Evolutionary conservation across 2,113 vertebrate species (phyloP), one percentile per base, ranked within the genome.

Genomic region (Antigone vipio): DNA sequence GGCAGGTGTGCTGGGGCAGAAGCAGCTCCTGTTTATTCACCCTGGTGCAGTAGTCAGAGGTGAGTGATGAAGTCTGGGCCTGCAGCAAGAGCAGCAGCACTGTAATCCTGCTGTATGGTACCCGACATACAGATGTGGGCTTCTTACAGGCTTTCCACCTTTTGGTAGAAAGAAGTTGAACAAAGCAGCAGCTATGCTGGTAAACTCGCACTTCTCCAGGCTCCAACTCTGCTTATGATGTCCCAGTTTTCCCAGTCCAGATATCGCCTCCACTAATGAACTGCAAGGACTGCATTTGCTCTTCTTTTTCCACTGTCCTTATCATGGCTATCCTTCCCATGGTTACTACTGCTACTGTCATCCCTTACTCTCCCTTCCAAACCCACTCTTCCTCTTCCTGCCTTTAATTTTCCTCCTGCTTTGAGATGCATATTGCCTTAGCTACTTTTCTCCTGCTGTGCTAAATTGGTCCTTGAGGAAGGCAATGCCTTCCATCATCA

Each of bases 391-490:
- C 71, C 53, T 89, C 58, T 58, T 82, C 83, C 62, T 93, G 73
- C 74, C 89, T 85, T 93, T 94, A 89, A 91, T 97, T 94, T 96
- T 82, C 66, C 69, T 69, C 40, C 91, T 88, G 85, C 95, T 97
- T 97, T 97, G 87, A 96, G 93, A 97, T 97, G 96, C 97, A 95
- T 95, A 95, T 94, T 95, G 79, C 88, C 81, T 78, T 87, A 93
- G 83, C 94, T 93, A 38, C 77, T 90, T 77, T 95, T 73, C 79
- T 69, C 97, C 97, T 84, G 94, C 97, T 97, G 97, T 95, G 97
- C 83, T 88, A 98, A 98, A 98, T 98, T 97, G 97, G 90, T 84
- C 95, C 97, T 97, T 71, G 91, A 97, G 85, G 85, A 92, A 89
- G 94, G 96, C 93, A 94, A 7, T 75, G 94, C 96, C 97, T 96